These are phyloP conservation scores for Rafetus swinhoei DNA, from an alignment of 2,113 vertebrate species.

Conservation along the genomic window DNA sequence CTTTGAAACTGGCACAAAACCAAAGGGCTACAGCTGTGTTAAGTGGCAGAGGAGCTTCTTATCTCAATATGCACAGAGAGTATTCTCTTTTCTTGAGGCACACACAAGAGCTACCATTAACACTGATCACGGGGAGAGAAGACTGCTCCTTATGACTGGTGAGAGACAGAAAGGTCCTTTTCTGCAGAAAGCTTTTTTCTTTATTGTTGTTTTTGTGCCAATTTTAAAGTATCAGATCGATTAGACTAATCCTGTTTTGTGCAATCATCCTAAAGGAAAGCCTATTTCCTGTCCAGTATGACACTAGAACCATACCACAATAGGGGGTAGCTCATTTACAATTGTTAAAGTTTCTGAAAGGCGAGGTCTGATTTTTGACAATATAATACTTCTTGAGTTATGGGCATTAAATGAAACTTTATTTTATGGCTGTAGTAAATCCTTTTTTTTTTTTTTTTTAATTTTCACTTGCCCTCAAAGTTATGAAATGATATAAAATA, in stretches of 20 bases:
- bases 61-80: slow-evolving; percentile 34
- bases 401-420: slow-evolving; percentile 20
- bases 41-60: slow-evolving; percentile 55
- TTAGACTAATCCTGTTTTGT: slow-evolving; percentile 26
- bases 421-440: neutral
- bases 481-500: neutral
- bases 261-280: neutral
- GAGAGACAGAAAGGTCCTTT: neutral
- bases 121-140: slow-evolving; percentile 9
- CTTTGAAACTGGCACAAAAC: slow-evolving; percentile 41
- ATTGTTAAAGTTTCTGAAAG: neutral
- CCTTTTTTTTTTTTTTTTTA: neutral
- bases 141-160: neutral
- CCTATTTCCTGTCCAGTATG: neutral
- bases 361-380: neutral
- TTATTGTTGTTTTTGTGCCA: neutral
- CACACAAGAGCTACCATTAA: slow-evolving; percentile 24
- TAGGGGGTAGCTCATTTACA: neutral
- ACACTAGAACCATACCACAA: neutral
- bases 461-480: neutral
- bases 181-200: neutral
- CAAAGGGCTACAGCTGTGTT: neutral
- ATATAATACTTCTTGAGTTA: neutral
- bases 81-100: slow-evolving; percentile 53
- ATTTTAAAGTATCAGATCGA: slow-evolving; percentile 31